Evolutionary conservation across 37 sponge, comb jelly and placozoan genomes (phyloP).

Genomic region (Eunapius fragilis): DNA sequence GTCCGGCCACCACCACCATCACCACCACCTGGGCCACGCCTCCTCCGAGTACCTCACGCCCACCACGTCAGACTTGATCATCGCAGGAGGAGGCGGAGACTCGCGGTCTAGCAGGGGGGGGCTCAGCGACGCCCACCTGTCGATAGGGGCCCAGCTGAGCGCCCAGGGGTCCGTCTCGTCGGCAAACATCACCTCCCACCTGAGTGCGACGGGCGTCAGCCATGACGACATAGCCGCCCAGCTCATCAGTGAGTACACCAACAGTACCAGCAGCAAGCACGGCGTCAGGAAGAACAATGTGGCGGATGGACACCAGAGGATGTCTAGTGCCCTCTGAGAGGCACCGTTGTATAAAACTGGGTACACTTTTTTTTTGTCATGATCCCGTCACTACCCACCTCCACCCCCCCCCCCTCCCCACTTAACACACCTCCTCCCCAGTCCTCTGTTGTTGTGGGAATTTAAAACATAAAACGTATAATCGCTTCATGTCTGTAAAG

Average conservation of each 20-base stretch:
- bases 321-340: too few species aligned
- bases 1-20: too few species aligned
- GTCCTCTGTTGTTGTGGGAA: not conserved
- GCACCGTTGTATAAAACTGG: not conserved
- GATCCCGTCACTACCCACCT: not conserved
- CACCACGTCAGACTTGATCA: not conserved
- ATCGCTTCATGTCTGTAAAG: not conserved
- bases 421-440: not conserved
- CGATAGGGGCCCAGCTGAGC: not conserved
- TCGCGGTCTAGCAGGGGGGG: not conserved
- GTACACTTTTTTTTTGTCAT: not conserved
- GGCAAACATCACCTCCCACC: not conserved
- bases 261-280: not conserved
- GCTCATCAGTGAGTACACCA: constrained; percentile 17
- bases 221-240: constrained; percentile 3
- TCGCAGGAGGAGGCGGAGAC: not conserved
- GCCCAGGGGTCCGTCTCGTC: not conserved
- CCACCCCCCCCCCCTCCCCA: not conserved
- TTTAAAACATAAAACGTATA: not conserved
- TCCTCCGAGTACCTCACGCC: constrained; percentile 11
- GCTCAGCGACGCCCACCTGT: too few species aligned
- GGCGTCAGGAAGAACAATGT: too few species aligned
- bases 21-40: not conserved
- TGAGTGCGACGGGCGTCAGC: not conserved
- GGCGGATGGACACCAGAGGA: too few species aligned